Base-by-base conservation (phyloP, 2,888 invertebrate species). In the Brachypalpus laphriformis region DNA sequence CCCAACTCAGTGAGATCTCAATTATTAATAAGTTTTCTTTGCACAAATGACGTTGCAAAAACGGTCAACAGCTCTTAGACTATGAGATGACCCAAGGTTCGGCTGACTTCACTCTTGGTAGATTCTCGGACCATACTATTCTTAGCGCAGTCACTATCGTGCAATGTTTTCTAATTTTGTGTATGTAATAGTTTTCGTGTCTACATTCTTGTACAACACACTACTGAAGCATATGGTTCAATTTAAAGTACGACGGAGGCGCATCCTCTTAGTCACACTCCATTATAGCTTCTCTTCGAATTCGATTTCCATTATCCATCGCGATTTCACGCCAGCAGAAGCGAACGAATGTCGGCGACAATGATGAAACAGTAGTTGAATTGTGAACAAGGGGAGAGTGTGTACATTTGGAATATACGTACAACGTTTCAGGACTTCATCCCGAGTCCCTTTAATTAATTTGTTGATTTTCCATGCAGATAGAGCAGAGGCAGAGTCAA, bases 281-380 rank as follows among this genome's bases (percentile, higher is more conserved):
- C 72, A 78, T 68, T 72, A 78, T 68, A 78, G 16, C 54, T 68
- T 31, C 59, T 78, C 71, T 57, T 40, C 37, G 65, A 85, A 81
- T 85, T 85, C 81, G 81, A 80, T 80, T 85, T 85, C 75, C 83
- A 85, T 85, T 85, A 81, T 75, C 63, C 57, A n/a, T 37, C 37
- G 81, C 80, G 83, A 85, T 85, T 85, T 85, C 68, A 85, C 83
- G 83, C 83, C 83, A 85, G 56, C 83, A 80, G 40, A 51, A 70
- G 63, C 45, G 3, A n/a, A n/a, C 57, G 59, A 74, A 54, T 49
- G 22, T 59, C 34, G 20, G 20, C 49, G 28, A 47, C n/a, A 42
- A 56, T 56, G 22, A 40, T 40, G 61, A 49, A 42, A 51, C 65
- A 77, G 49, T 54, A 65, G 77, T 45, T 56, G 42, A 31, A 45